Percentiles rank a stretch among this genome's conserved stretches.
These are phyloP conservation scores for Lanius ludovicianus DNA, from an alignment of 2,113 vertebrate genomes.

Conservation along the genomic window DNA sequence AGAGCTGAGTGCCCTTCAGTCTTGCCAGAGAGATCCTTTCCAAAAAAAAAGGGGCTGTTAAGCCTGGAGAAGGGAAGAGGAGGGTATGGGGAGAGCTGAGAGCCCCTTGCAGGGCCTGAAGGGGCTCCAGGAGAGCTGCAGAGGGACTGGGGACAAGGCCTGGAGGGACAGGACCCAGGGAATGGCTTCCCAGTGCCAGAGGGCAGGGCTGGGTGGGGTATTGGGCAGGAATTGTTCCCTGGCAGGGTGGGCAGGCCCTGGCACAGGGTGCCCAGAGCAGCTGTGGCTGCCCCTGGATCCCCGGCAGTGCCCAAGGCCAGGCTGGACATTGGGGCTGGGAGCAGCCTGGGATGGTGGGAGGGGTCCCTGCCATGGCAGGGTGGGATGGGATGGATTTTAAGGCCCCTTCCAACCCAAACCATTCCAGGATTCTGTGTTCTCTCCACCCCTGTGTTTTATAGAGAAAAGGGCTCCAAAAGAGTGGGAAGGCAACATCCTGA, in stretches of 20 bases:
- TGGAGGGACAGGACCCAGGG: neutral
- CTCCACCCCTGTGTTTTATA: neutral
- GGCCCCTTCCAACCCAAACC: neutral
- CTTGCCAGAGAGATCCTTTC: neutral
- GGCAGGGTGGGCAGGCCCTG: neutral
- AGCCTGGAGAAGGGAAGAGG: neutral
- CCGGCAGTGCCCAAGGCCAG: accelerated
- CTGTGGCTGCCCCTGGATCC: neutral
- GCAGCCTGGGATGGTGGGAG: accelerated
- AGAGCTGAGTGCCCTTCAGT: neutral
- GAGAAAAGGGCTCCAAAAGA: neutral
- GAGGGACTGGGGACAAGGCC: neutral
- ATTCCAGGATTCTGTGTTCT: too few species aligned
- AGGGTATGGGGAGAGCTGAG: accelerated
- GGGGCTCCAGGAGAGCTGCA: neutral
- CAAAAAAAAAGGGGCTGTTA: accelerated
- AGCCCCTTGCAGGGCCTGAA: accelerated
- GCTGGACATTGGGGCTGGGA: neutral
- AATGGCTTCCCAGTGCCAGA: neutral
- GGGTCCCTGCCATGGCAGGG: too few species aligned
- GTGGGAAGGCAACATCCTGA: neutral
- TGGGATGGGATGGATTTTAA: neutral
- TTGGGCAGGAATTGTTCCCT: neutral
- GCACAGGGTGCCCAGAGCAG: accelerated
- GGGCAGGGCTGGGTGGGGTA: neutral